Evolutionary conservation across 2,888 invertebrate species (phyloP), one percentile per base, ranked within the genome.

Genomic region (Osedax frankpressi): DNA sequence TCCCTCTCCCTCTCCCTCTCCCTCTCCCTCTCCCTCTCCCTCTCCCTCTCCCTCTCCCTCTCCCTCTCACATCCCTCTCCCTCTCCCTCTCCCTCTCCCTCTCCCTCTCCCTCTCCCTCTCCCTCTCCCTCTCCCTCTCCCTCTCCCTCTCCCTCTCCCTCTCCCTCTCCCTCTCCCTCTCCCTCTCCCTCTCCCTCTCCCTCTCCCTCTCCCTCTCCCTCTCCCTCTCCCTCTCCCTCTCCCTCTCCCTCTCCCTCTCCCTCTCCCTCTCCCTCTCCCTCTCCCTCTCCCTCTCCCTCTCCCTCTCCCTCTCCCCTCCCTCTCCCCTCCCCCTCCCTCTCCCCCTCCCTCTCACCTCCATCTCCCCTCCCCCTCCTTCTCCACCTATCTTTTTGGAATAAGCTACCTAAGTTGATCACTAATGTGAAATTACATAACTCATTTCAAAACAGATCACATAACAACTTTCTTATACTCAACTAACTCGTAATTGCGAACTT

Each of bases 1-100:
- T 62, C 62, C 25, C 62, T 62, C 62, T 62, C 62, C 25, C 62
- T 62, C 62, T 62, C 62, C 25, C 62, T 62, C 62, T 62, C 62
- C 25, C 62, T 62, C 62, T 62, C 62, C 25, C 62, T 62, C 62
- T 62, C 62, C 25, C 62, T 62, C 62, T 62, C 62, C 25, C 62
- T 62, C 62, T 62, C 62, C 25, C 62, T 62, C 62, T 62, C 62
- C 25, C 62, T 62, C 62, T 62, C 62, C 25, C 62, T 62, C 62
- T 62, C 62, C 25, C 62, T 62, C 62, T n/a, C 28, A 26, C 28
- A 26, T 63, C 65, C 28, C 65, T 63, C 65, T 63, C 65, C 28
- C 65, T 63, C 65, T 63, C 65, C 28, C 65, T 63, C 65, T 63
- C 65, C 28, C 65, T 63, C 65, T 63, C 65, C 28, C 65, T 63